Percentiles rank a stretch among this genome's conserved stretches.
Conservation (phyloP, 2,888 invertebrate species). For the Melanchra persicariae region DNA sequence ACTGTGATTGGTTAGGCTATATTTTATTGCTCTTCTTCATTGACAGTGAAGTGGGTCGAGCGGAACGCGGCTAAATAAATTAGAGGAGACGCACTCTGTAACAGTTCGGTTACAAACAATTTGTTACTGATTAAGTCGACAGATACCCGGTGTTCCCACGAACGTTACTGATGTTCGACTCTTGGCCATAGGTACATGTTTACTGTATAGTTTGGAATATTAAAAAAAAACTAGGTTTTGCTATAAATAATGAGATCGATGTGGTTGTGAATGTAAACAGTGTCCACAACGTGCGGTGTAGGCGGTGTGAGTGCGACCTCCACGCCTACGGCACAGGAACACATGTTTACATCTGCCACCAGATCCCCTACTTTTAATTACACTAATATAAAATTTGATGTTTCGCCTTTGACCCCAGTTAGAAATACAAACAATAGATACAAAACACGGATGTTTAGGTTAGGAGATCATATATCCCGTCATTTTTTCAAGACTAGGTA, state of each 20-base stretch:
- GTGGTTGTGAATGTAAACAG: constrained; percentile 80
- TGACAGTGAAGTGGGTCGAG: constrained; percentile 83
- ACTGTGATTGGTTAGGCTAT: constrained; percentile 70
- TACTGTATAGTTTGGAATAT: constrained; percentile 10
- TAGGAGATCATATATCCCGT: background rate
- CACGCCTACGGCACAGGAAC: constrained; percentile 83
- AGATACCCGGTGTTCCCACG: constrained; percentile 47
- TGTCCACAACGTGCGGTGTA: constrained; percentile 71
- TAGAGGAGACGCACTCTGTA: constrained; percentile 69
- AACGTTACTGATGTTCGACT: constrained; percentile 29
- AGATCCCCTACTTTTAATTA: constrained; percentile 75
- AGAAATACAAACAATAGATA: constrained; percentile 43
- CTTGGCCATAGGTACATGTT: constrained; percentile 17
- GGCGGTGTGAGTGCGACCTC: constrained; percentile 83
- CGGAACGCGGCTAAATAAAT: constrained; percentile 84
- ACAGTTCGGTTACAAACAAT: constrained; percentile 61
- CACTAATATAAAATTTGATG: constrained; percentile 61
- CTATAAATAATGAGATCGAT: constrained; percentile 77
- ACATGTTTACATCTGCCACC: constrained; percentile 84
- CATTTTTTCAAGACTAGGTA: background rate
- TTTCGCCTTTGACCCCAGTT: constrained; percentile 47
- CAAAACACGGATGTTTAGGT: constrained; percentile 35
- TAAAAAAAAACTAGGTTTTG: constrained; percentile 65
- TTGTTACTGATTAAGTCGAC: constrained; percentile 61
- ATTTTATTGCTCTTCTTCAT: constrained; percentile 82